A percentile compares a stretch with the other conserved stretches of the same genome.
Evolutionary conservation across 2,797 vertebrate species (phyloP).

Genomic region (Anisognathus igniventris): DNA sequence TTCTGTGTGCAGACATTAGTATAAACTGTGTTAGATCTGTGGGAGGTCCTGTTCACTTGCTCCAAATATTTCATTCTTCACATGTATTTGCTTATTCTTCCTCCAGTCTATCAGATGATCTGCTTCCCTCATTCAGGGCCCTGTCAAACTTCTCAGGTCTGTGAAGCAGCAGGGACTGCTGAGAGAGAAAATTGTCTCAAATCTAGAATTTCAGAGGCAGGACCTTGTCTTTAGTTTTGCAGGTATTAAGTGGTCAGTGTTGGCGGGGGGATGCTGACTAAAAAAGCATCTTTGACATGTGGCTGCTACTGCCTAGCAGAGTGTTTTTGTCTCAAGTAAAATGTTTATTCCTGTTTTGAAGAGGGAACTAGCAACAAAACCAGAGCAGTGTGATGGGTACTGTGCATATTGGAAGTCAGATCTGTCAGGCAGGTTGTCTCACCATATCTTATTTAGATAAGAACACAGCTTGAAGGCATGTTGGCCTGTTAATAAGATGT

Average conservation of each 20-base stretch:
- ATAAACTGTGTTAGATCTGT: background rate
- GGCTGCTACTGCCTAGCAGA: background rate
- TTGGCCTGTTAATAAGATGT: background rate
- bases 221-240: background rate
- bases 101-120: fast-evolving
- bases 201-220: background rate
- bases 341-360: background rate
- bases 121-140: background rate
- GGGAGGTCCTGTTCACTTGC: background rate
- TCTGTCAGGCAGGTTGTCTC: background rate
- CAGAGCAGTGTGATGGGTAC: background rate
- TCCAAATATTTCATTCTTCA: fast-evolving
- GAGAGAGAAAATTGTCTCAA: background rate
- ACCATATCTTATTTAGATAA: background rate
- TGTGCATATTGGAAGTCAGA: fast-evolving
- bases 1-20: background rate
- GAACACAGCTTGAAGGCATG: background rate
- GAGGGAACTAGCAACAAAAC: background rate
- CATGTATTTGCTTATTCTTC: background rate
- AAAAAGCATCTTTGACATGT: fast-evolving
- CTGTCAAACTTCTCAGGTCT: background rate
- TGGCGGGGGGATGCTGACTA: background rate
- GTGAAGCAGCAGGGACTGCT: background rate
- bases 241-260: background rate
- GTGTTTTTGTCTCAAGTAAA: background rate